Percentiles rank a stretch among this genome's conserved stretches.
phyloP scores from a whole-genome alignment of 2,113 vertebrate species.

The Misgurnus mizolepis region DNA sequence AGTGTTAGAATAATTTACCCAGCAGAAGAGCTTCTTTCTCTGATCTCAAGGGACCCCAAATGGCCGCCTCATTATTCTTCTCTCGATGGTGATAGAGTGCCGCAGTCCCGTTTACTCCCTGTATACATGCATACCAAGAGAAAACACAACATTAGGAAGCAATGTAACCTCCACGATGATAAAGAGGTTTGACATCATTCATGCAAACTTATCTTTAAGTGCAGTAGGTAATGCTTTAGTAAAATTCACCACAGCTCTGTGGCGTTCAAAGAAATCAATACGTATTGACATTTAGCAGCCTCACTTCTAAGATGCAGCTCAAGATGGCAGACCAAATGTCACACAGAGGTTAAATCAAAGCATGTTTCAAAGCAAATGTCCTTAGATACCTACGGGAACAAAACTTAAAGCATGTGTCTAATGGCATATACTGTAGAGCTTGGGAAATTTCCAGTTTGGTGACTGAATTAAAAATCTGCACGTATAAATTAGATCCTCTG shows the following conservation, averaged over 20 bases:
- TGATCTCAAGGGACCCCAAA: constrained; percentile 77
- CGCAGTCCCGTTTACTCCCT: constrained; percentile 84
- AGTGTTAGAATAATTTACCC: constrained; percentile 72
- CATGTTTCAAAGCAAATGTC: background rate
- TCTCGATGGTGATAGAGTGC: constrained; percentile 77
- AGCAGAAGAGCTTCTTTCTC: constrained; percentile 89
- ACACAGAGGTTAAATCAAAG: constrained; percentile 38
- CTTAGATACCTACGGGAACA: background rate
- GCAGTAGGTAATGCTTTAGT: constrained; percentile 22
- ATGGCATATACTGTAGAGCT: background rate
- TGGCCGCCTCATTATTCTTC: constrained; percentile 76
- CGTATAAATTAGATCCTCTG: too few species aligned
- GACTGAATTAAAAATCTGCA: too few species aligned
- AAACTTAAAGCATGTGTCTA: constrained; percentile 1
- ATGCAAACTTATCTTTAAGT: constrained; percentile 13
- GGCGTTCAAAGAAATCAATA: constrained; percentile 48
- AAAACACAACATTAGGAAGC: constrained; percentile 16
- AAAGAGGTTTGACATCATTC: constrained; percentile 6
- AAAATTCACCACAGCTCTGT: constrained; percentile 29
- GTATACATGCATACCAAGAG: constrained; percentile 56
- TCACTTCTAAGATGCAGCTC: constrained; percentile 17
- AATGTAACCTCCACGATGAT: background rate
- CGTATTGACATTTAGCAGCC: constrained; percentile 43
- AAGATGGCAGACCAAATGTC: constrained; percentile 36
- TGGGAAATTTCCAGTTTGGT: too few species aligned